Conservation (phyloP, 2,113 vertebrate species). For the Zeus faber region DNA sequence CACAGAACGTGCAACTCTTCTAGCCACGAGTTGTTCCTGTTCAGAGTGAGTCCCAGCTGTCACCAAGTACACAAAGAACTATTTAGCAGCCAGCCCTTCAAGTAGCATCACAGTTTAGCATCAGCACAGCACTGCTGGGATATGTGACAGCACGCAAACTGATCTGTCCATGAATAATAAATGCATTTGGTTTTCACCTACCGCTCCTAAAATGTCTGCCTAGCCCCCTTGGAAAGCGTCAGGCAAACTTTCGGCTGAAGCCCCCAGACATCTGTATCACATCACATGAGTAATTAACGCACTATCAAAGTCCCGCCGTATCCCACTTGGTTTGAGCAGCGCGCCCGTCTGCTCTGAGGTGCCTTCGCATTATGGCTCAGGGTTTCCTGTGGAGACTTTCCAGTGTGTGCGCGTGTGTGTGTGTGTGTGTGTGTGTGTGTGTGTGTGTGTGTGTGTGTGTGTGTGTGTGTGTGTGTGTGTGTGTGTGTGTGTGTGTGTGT, state of each 20-base stretch:
- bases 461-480: constrained; percentile 6
- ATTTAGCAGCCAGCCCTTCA: constrained; percentile 80
- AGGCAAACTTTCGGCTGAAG: constrained; percentile 78
- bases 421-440: no score
- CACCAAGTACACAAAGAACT: constrained; percentile 79
- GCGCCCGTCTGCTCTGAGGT: constrained; percentile 75
- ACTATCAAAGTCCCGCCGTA: constrained; percentile 76
- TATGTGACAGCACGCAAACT: constrained; percentile 77
- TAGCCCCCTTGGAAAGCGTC: constrained; percentile 77
- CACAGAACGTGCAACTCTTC: constrained; percentile 58
- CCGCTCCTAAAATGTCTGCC: constrained; percentile 81
- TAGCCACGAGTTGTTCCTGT: constrained; percentile 72
- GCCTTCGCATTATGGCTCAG: constrained; percentile 74
- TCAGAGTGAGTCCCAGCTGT: constrained; percentile 76
- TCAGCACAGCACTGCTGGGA: constrained; percentile 74
- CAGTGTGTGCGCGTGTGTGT: no score
- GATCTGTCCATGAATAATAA: constrained; percentile 79
- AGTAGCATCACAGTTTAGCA: constrained; percentile 79
- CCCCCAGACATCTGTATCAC: constrained; percentile 81
- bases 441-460: constrained; percentile 42
- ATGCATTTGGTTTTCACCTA: constrained; percentile 81
- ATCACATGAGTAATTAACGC: constrained; percentile 83
- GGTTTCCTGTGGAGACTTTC: constrained; percentile 75
- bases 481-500: neutral
- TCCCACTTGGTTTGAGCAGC: constrained; percentile 76